A percentile compares a stretch with the other conserved stretches of the same genome.
Conservation (phyloP, 2,888 invertebrate genomes). For the Phengaris alcon region DNA sequence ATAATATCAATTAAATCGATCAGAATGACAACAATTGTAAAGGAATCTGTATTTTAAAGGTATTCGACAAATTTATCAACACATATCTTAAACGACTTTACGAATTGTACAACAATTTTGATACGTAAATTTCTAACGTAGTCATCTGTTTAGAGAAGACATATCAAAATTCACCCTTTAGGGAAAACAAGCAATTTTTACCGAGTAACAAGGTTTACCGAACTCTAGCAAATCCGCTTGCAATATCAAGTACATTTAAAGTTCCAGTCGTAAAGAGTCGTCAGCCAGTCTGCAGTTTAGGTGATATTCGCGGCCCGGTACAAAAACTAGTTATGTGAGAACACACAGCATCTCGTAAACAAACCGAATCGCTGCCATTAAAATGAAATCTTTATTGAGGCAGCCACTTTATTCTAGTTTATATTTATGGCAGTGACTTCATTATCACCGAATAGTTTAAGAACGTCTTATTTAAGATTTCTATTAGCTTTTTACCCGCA, state of each 20-base stretch:
- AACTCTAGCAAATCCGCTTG: background rate
- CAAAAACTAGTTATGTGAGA: slow-evolving; percentile 23
- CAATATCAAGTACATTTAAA: background rate
- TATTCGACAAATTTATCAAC: too few relatives aligned
- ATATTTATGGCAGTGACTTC: background rate
- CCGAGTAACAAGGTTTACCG: background rate
- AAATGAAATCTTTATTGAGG: slow-evolving; percentile 14
- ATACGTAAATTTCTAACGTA: too few relatives aligned
- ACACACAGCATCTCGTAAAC: slow-evolving; percentile 13
- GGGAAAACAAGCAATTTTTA: background rate
- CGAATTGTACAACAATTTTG: too few relatives aligned
- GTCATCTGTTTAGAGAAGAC: background rate
- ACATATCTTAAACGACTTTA: too few relatives aligned
- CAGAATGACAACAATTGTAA: too few relatives aligned
- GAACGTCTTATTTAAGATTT: background rate
- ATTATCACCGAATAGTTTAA: background rate
- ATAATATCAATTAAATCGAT: too few relatives aligned
- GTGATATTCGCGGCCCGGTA: slow-evolving; percentile 19
- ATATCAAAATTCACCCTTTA: background rate
- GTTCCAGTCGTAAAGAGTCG: background rate
- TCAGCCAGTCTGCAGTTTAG: slow-evolving; percentile 15
- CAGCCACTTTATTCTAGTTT: background rate
- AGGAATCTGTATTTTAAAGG: too few relatives aligned
- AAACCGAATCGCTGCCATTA: slow-evolving; percentile 1
- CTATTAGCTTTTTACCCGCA: background rate